phyloP scores from a whole-genome alignment of 2,113 vertebrate genomes.

The Stegostoma tigrinum region DNA sequence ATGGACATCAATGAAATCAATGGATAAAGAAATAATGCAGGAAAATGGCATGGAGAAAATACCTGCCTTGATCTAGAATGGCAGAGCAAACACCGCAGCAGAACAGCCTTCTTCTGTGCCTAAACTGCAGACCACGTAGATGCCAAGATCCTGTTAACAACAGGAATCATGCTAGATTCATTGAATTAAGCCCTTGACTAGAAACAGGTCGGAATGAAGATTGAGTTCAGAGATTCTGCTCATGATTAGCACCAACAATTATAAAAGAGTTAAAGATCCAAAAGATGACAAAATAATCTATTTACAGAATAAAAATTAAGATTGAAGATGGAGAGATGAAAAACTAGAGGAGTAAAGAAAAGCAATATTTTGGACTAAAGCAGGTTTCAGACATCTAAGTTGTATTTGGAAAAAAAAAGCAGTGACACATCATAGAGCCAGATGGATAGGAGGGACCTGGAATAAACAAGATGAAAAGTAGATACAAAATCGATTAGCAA shows the following conservation, averaged over 20 bases:
- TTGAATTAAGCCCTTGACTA: no score
- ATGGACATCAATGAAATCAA: no score
- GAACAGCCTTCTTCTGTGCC: no score
- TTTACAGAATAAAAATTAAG: background rate
- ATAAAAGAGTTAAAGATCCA: background rate
- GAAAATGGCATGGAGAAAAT: no score
- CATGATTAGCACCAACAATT: background rate
- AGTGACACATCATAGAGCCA: background rate
- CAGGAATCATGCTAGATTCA: background rate
- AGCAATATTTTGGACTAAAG: background rate
- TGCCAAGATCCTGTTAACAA: background rate
- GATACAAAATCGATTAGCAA: conserved; percentile 26
- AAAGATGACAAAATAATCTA: background rate
- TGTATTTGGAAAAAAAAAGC: no score
- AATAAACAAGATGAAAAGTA: background rate
- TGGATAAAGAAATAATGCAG: no score
- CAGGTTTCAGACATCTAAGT: background rate
- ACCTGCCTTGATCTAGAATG: no score
- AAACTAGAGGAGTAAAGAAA: background rate
- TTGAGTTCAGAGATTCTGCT: background rate
- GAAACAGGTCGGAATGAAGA: background rate
- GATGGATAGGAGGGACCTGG: background rate
- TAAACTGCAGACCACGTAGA: no score
- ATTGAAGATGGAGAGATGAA: background rate
- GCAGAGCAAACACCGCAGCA: no score